These are phyloP conservation scores for Atta texana DNA, from an alignment of 1,140 invertebrate genomes.

Conservation along the genomic window DNA sequence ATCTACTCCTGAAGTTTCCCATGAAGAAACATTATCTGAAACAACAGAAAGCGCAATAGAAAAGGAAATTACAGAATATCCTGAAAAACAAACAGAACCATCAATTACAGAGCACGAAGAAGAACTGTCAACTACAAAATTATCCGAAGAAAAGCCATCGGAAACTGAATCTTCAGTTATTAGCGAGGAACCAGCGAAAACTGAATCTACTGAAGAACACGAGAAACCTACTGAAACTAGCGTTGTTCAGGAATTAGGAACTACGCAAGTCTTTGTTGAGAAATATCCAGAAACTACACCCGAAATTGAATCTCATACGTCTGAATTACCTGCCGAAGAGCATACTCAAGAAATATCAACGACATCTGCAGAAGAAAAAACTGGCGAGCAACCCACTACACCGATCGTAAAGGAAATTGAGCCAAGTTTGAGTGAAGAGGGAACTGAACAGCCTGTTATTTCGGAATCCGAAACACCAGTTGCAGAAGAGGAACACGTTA, in stretches of 20 bases:
- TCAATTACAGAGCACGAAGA: constrained; percentile 16
- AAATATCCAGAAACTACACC: constrained; percentile 25
- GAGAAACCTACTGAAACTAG: constrained; percentile 6
- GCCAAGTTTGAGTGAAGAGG: neutral
- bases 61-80: constrained; percentile 15
- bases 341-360: constrained; percentile 14
- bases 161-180: constrained; percentile 42
- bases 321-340: constrained; percentile 7
- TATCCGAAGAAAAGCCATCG: constrained; percentile 38
- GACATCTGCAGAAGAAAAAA: neutral
- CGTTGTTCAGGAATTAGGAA: neutral
- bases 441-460: constrained; percentile 35
- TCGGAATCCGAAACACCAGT: constrained; percentile 21
- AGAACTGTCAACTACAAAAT: constrained; percentile 17
- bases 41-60: constrained; percentile 53
- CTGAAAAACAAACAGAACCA: constrained; percentile 1
- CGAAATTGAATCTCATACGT: constrained; percentile 13
- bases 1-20: constrained; percentile 25
- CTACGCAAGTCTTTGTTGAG: neutral
- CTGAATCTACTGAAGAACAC: constrained; percentile 20
- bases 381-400: neutral
- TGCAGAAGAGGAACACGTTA: constrained; percentile 35
- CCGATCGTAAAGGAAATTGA: constrained; percentile 7
- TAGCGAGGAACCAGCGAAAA: constrained; percentile 32
- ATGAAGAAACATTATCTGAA: constrained; percentile 35